Conservation (phyloP, 2,113 vertebrate genomes). For the Calonectris borealis region DNA sequence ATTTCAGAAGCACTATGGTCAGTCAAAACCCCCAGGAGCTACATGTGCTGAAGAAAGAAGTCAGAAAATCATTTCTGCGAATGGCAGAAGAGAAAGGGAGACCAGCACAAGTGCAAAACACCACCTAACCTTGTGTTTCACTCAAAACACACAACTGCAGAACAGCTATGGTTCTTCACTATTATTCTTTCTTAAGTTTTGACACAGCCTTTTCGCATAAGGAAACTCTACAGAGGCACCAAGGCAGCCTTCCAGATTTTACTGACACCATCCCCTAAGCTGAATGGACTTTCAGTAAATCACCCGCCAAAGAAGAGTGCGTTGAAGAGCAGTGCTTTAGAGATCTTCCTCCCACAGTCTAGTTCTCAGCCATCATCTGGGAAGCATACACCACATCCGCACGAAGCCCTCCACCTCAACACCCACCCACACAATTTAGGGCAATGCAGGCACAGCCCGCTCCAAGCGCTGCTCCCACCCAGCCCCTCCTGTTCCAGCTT, state of each 20-base stretch:
- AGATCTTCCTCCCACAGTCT: neutral
- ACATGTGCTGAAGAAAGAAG: neutral
- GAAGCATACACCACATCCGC: neutral
- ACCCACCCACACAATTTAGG: neutral
- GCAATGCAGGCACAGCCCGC: neutral
- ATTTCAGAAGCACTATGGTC: neutral
- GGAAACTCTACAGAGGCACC: neutral
- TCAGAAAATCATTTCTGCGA: neutral
- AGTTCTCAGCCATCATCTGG: neutral
- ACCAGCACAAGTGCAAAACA: neutral
- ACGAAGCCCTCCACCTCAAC: neutral
- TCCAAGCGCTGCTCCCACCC: neutral
- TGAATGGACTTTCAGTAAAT: neutral
- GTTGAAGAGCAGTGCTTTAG: neutral
- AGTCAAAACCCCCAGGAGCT: neutral
- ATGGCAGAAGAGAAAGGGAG: neutral
- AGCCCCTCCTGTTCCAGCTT: neutral
- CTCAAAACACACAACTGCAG: neutral
- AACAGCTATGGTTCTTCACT: neutral
- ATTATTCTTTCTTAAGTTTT: neutral
- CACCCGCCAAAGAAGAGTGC: neutral
- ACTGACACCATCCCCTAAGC: neutral
- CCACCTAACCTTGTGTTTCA: neutral
- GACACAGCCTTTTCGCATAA: neutral
- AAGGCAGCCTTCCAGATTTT: slow-evolving; percentile 1